phyloP scores from a whole-genome alignment of 2,888 invertebrate species.

The Eristalis tenax region DNA sequence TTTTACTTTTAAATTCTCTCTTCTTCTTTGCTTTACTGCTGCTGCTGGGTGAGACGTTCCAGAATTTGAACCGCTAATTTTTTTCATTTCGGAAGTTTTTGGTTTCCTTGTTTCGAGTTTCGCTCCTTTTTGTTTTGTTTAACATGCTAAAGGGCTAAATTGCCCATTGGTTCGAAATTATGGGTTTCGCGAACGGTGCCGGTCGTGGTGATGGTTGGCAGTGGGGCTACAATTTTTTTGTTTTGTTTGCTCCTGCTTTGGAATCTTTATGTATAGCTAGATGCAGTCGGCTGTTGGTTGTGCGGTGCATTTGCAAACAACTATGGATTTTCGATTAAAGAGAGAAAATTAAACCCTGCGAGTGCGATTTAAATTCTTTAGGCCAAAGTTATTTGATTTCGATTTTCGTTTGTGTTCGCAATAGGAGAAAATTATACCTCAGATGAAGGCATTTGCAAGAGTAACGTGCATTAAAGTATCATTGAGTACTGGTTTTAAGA shows the following conservation, averaged over 20 bases:
- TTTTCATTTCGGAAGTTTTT: slow-evolving; percentile 7
- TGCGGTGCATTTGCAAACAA: slow-evolving; percentile 20
- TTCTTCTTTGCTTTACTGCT: neutral
- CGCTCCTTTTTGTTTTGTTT: slow-evolving; percentile 22
- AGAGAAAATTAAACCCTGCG: slow-evolving; percentile 32
- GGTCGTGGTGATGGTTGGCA: slow-evolving; percentile 36
- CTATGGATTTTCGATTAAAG: slow-evolving; percentile 63
- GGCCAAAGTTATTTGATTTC: slow-evolving; percentile 33
- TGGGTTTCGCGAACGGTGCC: slow-evolving; percentile 77
- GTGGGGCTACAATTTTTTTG: slow-evolving; percentile 74
- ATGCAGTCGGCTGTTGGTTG: slow-evolving; percentile 3
- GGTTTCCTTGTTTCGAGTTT: slow-evolving; percentile 12
- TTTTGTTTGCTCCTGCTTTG: slow-evolving; percentile 58
- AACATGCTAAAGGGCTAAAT: slow-evolving; percentile 81
- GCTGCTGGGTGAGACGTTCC: slow-evolving; percentile 12
- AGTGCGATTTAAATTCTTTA: slow-evolving; percentile 49
- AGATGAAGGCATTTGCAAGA: neutral
- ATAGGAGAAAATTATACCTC: slow-evolving; percentile 9
- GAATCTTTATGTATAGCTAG: neutral
- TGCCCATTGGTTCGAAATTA: slow-evolving; percentile 82
- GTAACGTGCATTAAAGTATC: neutral
- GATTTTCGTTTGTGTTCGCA: neutral
- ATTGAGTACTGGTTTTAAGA: slow-evolving; percentile 7
- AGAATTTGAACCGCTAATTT: neutral
- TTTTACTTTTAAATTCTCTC: slow-evolving; percentile 42